Evolutionary conservation across 2,888 invertebrate genomes (phyloP).

Genomic region (Eristalis pertinax): DNA sequence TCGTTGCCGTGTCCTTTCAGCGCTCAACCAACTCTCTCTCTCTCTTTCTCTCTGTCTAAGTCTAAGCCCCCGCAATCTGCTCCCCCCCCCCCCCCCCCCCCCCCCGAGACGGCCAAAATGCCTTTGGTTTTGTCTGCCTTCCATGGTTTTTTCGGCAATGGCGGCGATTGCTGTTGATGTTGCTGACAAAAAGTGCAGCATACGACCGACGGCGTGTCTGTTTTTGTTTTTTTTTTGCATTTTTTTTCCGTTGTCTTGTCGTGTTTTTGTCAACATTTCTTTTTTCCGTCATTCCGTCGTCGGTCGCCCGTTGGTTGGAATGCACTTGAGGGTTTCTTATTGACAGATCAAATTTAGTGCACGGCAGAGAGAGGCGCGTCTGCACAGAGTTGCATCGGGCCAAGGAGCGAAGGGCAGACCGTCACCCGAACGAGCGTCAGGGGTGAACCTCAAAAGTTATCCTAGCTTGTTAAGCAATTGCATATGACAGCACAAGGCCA

Average conservation of each 20-base stretch:
- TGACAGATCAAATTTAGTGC: constrained; percentile 70
- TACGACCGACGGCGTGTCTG: constrained; percentile 26
- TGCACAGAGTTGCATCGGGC: constrained; percentile 32
- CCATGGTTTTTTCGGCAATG: constrained; percentile 43
- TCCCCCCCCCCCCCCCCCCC: too few relatives aligned
- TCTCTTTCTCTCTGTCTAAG: neutral
- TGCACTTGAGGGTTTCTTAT: constrained; percentile 69
- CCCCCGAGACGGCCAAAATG: neutral
- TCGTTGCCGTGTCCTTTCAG: neutral
- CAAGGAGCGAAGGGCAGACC: constrained; percentile 2
- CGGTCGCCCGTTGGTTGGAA: constrained; percentile 36
- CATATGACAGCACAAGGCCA: constrained; percentile 70
- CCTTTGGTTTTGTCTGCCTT: constrained; percentile 22
- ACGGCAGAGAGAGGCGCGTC: constrained; percentile 14
- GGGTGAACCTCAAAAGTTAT: constrained; percentile 45
- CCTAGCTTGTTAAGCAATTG: constrained; percentile 59
- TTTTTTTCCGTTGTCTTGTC: neutral
- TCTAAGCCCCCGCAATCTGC: too few relatives aligned
- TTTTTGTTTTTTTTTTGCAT: neutral
- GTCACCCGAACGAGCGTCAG: constrained; percentile 12
- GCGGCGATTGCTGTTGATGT: constrained; percentile 36
- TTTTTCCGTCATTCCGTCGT: neutral
- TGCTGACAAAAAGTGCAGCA: constrained; percentile 64
- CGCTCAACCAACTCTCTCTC: neutral
- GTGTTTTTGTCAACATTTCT: neutral